These are phyloP conservation scores for Scaptomyza polygonia DNA, from an alignment of 2,888 invertebrate species.

Conservation along the genomic window DNA sequence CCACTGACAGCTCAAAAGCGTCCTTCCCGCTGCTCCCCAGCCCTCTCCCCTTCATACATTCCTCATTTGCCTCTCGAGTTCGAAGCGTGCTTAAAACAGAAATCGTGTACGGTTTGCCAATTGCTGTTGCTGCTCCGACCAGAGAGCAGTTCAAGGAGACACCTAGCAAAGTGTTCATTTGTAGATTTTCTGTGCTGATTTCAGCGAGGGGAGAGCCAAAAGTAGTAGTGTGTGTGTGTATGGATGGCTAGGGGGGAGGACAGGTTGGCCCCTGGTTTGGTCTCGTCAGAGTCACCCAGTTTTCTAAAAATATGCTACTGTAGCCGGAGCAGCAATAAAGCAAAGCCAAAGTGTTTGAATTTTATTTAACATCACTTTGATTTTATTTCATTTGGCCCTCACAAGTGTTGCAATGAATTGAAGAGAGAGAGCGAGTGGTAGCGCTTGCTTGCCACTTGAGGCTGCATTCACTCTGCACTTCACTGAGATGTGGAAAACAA, in stretches of 20 bases:
- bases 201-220: neutral
- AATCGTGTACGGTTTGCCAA: conserved; percentile 56
- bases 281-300: conserved; percentile 61
- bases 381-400: conserved; percentile 64
- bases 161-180: conserved; percentile 66
- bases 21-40: no score
- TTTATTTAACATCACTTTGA: conserved; percentile 75
- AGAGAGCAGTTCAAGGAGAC: conserved; percentile 56
- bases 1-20: conserved; percentile 8
- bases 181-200: conserved; percentile 59
- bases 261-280: conserved; percentile 55
- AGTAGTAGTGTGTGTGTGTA: neutral
- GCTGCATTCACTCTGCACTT: conserved; percentile 18
- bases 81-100: conserved; percentile 57
- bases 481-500: conserved; percentile 11
- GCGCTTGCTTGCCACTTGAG: conserved; percentile 21
- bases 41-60: conserved; percentile 1
- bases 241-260: conserved; percentile 7
- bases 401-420: conserved; percentile 26
- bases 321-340: conserved; percentile 48
- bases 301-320: conserved; percentile 69
- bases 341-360: conserved; percentile 69
- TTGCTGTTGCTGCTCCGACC: conserved; percentile 33
- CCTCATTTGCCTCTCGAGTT: conserved; percentile 19
- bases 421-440: neutral